phyloP scores from a whole-genome alignment of 2,113 vertebrate species.

The Microcebus jonahi region DNA sequence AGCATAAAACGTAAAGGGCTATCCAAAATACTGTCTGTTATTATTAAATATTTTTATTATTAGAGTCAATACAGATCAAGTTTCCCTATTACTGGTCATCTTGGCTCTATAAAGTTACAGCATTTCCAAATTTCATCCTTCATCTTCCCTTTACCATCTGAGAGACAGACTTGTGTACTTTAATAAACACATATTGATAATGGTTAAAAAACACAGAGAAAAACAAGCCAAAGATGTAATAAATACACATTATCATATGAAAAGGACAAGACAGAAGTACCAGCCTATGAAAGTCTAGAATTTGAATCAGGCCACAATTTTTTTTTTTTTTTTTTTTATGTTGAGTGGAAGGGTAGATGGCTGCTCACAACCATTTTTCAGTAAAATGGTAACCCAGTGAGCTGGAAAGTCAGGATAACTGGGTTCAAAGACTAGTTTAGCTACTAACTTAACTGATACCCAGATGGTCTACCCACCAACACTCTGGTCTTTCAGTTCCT shows the following conservation, averaged over 20 bases:
- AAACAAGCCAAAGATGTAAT: not conserved
- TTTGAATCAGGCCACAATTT: not conserved
- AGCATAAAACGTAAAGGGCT: not conserved
- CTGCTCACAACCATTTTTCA: not conserved
- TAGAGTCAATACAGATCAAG: not conserved
- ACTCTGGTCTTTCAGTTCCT: not conserved
- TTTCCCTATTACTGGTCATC: not conserved
- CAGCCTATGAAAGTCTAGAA: not conserved
- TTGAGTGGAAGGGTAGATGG: not conserved
- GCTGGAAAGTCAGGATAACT: not conserved
- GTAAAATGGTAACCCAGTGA: not conserved
- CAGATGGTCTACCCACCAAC: not conserved
- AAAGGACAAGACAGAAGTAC: not conserved
- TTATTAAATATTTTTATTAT: not conserved
- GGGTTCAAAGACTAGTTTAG: not conserved
- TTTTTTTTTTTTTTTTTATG: not conserved
- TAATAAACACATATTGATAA: constrained; percentile 1
- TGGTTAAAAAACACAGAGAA: not conserved
- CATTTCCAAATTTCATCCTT: not conserved
- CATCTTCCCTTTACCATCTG: not conserved
- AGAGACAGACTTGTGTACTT: constrained; percentile 8
- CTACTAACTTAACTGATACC: not conserved
- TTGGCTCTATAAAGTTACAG: not conserved
- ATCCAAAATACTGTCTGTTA: not conserved
- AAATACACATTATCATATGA: not conserved